A percentile compares a stretch with the other conserved stretches of the same genome.
phyloP scores from a whole-genome alignment of 2,113 vertebrate species.

The Oryzias javanicus region DNA sequence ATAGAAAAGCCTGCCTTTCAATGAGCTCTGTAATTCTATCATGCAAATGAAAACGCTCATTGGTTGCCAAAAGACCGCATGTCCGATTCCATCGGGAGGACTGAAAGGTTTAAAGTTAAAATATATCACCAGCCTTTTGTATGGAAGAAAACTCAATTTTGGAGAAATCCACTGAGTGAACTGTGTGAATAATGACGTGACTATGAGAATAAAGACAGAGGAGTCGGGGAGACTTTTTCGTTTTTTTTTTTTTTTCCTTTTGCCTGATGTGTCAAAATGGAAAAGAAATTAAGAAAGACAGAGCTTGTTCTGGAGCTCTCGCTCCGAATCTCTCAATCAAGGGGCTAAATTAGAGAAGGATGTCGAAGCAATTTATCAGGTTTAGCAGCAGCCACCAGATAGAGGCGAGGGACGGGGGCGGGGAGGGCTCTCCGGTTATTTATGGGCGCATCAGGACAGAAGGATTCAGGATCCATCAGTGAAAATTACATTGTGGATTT shows the following conservation, averaged over 20 bases:
- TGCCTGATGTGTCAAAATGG: background rate
- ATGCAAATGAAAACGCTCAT: constrained; percentile 49
- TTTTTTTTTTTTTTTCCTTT: background rate
- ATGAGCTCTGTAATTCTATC: constrained; percentile 50
- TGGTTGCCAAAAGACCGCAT: background rate
- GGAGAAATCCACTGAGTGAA: constrained; percentile 4
- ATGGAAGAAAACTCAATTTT: constrained; percentile 25
- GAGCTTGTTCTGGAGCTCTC: constrained; percentile 39
- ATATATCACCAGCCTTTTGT: constrained; percentile 35
- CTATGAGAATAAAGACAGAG: constrained; percentile 16
- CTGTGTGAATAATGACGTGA: constrained; percentile 18
- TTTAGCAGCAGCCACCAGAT: constrained; percentile 14
- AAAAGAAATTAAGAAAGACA: constrained; percentile 15
- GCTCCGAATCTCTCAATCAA: constrained; percentile 39
- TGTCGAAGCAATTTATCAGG: constrained; percentile 49
- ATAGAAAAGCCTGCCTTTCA: constrained; percentile 44
- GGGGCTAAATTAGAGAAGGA: constrained; percentile 39
- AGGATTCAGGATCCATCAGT: background rate
- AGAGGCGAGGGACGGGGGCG: background rate
- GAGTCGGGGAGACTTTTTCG: constrained; percentile 4
- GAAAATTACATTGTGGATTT: constrained; percentile 1
- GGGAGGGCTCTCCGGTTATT: background rate
- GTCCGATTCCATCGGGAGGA: constrained; percentile 42
- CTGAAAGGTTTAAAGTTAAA: constrained; percentile 26
- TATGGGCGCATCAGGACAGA: background rate